A percentile compares a stretch with the other conserved stretches of the same genome.
Conservation (phyloP, 1,140 invertebrate species). For the Drosophila neocordata region DNA sequence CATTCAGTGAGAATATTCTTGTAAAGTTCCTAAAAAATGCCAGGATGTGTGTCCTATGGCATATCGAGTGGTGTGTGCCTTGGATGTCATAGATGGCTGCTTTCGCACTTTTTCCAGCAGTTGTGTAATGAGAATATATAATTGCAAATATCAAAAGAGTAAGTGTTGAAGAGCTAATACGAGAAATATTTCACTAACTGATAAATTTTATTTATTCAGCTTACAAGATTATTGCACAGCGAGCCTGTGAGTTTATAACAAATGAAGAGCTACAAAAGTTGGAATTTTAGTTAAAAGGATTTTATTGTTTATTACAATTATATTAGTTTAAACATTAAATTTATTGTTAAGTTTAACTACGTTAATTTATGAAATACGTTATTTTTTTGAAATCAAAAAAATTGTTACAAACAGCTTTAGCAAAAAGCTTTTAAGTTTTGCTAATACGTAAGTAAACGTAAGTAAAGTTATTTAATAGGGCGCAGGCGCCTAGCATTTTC, state of each 20-base stretch:
- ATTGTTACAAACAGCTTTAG: neutral
- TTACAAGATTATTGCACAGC: constrained; percentile 59
- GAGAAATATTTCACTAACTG: neutral
- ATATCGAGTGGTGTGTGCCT: constrained; percentile 63
- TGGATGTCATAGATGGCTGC: constrained; percentile 53
- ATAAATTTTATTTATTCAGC: constrained; percentile 22
- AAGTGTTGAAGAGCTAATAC: neutral
- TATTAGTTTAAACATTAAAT: no score
- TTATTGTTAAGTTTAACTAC: no score
- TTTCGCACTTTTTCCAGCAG: constrained; percentile 58
- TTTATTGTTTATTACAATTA: no score
- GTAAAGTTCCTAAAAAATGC: constrained; percentile 55
- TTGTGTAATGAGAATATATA: constrained; percentile 67
- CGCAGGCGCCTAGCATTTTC: constrained; percentile 12
- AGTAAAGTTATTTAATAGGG: neutral
- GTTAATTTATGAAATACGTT: no score
- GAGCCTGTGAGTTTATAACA: constrained; percentile 60
- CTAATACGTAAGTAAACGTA: neutral
- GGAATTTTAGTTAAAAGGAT: constrained; percentile 28
- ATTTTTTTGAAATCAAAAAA: neutral
- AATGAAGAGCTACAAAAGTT: constrained; percentile 53
- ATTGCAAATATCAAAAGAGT: constrained; percentile 69
- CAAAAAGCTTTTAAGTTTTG: neutral
- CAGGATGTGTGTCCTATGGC: constrained; percentile 62
- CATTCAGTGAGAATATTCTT: neutral